Percentiles rank a stretch among this genome's conserved stretches.
Conservation (phyloP, 2,113 vertebrate genomes). For the Trachemys scripta region DNA sequence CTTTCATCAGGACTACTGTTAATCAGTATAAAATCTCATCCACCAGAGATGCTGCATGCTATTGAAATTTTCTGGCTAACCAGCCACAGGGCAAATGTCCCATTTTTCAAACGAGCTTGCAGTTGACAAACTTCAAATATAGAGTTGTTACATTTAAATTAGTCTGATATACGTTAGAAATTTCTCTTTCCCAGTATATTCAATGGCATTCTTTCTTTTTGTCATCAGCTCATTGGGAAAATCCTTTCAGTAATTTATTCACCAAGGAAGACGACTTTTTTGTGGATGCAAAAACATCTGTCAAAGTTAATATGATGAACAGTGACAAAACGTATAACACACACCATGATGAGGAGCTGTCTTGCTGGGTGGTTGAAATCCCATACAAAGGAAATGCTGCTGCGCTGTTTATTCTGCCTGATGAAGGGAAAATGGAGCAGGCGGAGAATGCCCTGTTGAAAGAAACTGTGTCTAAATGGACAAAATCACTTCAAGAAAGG, state of each 20-base stretch:
- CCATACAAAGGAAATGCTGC: slow-evolving; percentile 26
- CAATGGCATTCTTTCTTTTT: background rate
- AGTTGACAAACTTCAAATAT: background rate
- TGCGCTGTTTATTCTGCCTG: slow-evolving; percentile 68
- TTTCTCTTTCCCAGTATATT: background rate
- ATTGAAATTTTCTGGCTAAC: background rate
- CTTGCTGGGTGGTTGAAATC: slow-evolving; percentile 65
- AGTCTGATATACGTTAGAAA: background rate
- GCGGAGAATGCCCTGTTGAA: slow-evolving; percentile 63
- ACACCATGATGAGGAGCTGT: slow-evolving; percentile 56
- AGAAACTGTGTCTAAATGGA: slow-evolving; percentile 48
- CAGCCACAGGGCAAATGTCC: background rate
- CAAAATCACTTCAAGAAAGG: slow-evolving; percentile 43
- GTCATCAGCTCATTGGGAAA: slow-evolving; percentile 84
- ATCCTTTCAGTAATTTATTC: slow-evolving; percentile 68
- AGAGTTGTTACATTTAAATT: background rate
- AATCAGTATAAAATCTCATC: too few relatives aligned
- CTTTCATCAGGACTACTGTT: background rate
- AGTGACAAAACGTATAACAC: background rate
- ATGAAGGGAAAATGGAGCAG: slow-evolving; percentile 40
- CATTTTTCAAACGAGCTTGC: background rate
- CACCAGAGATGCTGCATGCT: background rate
- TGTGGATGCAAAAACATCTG: slow-evolving; percentile 67
- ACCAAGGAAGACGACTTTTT: slow-evolving; percentile 78
- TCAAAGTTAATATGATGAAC: slow-evolving; percentile 88